Percentiles rank a stretch among this genome's conserved stretches.
Conservation (phyloP, 2,888 invertebrate species). For the Homarus gammarus region DNA sequence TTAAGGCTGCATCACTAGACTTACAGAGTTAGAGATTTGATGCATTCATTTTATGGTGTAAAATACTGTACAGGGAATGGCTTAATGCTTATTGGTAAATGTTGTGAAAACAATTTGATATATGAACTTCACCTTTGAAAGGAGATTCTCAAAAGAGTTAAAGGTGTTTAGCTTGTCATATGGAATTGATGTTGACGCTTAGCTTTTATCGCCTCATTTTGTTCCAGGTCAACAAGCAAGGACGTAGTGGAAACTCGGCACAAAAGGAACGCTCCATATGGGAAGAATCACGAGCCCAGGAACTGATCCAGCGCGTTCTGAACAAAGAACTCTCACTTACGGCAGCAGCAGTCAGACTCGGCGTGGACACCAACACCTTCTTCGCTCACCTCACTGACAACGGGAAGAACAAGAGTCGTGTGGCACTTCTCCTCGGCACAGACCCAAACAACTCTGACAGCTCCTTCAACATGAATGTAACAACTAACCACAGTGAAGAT, state of each 20-base stretch:
- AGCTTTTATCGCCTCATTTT: too few relatives aligned
- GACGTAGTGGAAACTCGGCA: conserved; percentile 47
- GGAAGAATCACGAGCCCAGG: conserved; percentile 76
- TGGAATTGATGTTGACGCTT: too few relatives aligned
- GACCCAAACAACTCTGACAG: conserved; percentile 23
- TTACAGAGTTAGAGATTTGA: too few relatives aligned
- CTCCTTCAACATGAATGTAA: conserved; percentile 24
- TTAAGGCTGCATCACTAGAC: too few relatives aligned
- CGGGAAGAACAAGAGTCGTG: conserved; percentile 73
- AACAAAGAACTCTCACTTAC: conserved; percentile 74
- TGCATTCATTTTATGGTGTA: too few relatives aligned
- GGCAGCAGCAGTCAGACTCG: conserved; percentile 75
- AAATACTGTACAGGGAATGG: too few relatives aligned
- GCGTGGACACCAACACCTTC: conserved; percentile 76
- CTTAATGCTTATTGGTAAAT: too few relatives aligned
- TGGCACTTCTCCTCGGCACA: conserved; percentile 72
- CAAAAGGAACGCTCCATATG: conserved; percentile 74
- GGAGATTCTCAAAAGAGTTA: too few relatives aligned
- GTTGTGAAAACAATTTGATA: too few relatives aligned
- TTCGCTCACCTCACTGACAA: conserved; percentile 75
- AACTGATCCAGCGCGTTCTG: conserved; percentile 73
- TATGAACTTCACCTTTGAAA: too few relatives aligned
- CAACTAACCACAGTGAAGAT: conserved; percentile 54
- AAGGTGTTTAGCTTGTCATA: too few relatives aligned
- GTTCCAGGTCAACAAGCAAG: conserved; percentile 74